These are phyloP conservation scores for Bujurquina vittata DNA, from an alignment of 2,113 vertebrate species.

Conservation along the genomic window DNA sequence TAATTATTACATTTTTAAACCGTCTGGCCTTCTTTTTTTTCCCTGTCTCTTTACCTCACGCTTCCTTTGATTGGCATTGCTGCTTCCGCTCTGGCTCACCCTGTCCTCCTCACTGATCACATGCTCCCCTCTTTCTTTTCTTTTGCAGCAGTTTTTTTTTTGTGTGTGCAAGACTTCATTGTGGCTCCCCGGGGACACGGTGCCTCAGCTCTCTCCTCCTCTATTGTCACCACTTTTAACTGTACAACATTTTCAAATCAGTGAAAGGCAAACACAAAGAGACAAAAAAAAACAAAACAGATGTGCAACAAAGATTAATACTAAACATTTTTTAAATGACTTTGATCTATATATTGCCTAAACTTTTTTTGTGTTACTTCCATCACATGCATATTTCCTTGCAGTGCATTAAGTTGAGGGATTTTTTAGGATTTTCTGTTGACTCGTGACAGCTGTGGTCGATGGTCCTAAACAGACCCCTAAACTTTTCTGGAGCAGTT, in stretches of 20 bases:
- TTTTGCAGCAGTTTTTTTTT: constrained; percentile 49
- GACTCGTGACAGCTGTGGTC: background rate
- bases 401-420: background rate
- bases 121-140: constrained; percentile 10
- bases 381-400: background rate
- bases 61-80: background rate
- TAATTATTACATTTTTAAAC: background rate
- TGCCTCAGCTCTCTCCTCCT: constrained; percentile 19
- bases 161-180: constrained; percentile 58
- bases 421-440: background rate
- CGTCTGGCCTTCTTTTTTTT: background rate
- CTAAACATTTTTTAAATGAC: background rate
- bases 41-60: background rate
- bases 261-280: background rate
- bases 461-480: background rate
- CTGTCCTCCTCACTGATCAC: constrained; percentile 20
- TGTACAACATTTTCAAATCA: constrained; percentile 30
- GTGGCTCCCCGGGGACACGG: constrained; percentile 65
- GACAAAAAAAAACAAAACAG: background rate
- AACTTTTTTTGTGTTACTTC: background rate
- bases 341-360: background rate
- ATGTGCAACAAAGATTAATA: background rate
- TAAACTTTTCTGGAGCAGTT: background rate
- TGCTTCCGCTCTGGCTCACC: background rate
- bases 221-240: constrained; percentile 39